Conservation (phyloP, 2,888 invertebrate genomes). For the Bombylius major region DNA sequence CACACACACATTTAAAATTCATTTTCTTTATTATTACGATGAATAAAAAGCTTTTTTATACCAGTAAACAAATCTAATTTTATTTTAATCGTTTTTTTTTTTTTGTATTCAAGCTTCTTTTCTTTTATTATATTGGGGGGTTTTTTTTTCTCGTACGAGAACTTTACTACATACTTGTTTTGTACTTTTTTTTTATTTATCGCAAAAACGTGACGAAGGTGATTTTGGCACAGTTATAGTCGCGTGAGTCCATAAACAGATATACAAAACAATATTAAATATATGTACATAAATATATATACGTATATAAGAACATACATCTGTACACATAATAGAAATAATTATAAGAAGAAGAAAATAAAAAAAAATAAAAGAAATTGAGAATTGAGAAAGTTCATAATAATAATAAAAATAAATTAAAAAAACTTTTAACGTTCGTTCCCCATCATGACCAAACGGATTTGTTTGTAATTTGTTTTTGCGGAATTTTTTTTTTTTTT, state of each 20-base stretch:
- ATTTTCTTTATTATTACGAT: no score
- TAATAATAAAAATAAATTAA: no score
- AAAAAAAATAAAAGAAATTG: background rate
- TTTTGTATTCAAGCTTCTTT: background rate
- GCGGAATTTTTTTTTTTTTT: background rate
- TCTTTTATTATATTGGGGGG: background rate
- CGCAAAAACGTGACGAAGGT: background rate
- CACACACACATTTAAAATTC: no score
- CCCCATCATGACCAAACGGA: conserved; percentile 1
- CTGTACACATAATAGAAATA: no score
- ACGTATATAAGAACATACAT: no score
- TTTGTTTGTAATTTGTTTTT: conserved; percentile 3
- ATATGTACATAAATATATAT: background rate
- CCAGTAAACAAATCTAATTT: background rate
- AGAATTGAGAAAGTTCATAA: no score
- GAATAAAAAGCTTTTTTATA: background rate
- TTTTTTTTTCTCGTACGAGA: background rate
- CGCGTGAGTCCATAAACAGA: no score
- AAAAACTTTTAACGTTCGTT: background rate
- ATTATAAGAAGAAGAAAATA: background rate
- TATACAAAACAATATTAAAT: background rate
- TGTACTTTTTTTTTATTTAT: background rate
- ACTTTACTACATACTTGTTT: no score
- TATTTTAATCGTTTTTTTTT: background rate
- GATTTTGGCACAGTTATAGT: background rate